A percentile compares a stretch with the other conserved stretches of the same genome.
phyloP scores from a whole-genome alignment of 2,113 vertebrate species.

The Ceyx margarethae region DNA sequence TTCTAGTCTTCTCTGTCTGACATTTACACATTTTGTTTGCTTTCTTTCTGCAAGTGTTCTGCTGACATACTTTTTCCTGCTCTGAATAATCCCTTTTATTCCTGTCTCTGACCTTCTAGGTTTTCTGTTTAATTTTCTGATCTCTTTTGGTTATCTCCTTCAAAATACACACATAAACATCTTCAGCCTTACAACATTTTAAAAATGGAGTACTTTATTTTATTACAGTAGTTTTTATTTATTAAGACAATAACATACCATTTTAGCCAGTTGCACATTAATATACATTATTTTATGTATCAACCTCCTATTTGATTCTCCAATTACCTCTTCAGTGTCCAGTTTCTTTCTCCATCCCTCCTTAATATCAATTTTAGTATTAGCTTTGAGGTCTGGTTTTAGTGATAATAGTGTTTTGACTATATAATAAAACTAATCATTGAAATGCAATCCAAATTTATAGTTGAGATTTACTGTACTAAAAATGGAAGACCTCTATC shows the following conservation, averaged over 20 bases:
- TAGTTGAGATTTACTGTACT: not conserved
- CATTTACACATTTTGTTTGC: not conserved
- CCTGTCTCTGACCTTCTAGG: not conserved
- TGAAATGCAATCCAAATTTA: not conserved
- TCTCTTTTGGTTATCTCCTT: not conserved
- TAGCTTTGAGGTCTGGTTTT: not conserved
- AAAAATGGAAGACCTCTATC: not conserved
- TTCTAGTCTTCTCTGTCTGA: not conserved
- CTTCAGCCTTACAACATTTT: not conserved
- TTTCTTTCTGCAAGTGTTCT: not conserved
- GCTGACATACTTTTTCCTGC: not conserved
- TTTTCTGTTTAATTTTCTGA: not conserved
- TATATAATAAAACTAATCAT: not conserved
- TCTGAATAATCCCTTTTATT: not conserved
- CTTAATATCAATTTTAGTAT: not conserved
- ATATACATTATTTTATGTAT: not conserved
- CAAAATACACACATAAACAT: not conserved
- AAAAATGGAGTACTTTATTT: not conserved
- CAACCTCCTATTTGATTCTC: not conserved
- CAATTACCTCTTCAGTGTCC: not conserved
- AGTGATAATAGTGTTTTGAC: not conserved
- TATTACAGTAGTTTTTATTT: not conserved
- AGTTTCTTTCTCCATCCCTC: not conserved
- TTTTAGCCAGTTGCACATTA: not conserved
- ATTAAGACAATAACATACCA: not conserved